A percentile compares a stretch with the other conserved stretches of the same genome.
Conservation (phyloP, 2,113 vertebrate genomes). For the Bufo gargarizans region DNA sequence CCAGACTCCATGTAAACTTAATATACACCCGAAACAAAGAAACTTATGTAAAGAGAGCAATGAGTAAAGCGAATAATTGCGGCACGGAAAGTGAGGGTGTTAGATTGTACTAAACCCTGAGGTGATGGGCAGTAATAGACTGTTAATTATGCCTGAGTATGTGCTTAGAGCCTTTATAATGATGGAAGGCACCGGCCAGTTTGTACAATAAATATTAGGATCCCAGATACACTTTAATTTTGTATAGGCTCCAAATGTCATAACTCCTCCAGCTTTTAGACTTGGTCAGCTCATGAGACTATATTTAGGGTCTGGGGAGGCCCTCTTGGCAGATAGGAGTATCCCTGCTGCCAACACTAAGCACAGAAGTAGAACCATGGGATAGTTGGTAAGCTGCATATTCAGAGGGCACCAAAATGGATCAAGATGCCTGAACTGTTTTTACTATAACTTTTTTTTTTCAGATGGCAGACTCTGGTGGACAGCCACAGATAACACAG, state of each 20-base stretch:
- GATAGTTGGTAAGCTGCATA: not conserved
- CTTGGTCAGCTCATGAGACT: not conserved
- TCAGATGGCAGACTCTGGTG: conserved; percentile 91
- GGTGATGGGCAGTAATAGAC: not conserved
- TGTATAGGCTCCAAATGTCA: not conserved
- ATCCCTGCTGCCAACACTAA: not conserved
- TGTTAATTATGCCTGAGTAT: not conserved
- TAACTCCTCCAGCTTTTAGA: not conserved
- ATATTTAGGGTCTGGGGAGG: conserved; percentile 14
- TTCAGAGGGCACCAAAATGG: not conserved
- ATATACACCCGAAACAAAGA: no score
- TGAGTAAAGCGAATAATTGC: no score
- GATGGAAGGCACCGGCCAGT: not conserved
- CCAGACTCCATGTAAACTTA: not conserved
- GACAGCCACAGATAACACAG: conserved; percentile 89
- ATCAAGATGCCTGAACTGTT: no score
- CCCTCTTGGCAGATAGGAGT: not conserved
- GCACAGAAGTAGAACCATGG: not conserved
- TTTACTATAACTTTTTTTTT: not conserved
- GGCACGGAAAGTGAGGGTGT: no score
- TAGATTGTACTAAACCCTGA: not conserved
- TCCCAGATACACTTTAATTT: not conserved
- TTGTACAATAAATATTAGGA: not conserved
- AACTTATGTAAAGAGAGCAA: no score
- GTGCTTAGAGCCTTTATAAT: not conserved